A percentile compares a stretch with the other conserved stretches of the same genome.
These are phyloP conservation scores for Cheirogaleus medius DNA, from an alignment of 2,113 vertebrate genomes.

Conservation along the genomic window DNA sequence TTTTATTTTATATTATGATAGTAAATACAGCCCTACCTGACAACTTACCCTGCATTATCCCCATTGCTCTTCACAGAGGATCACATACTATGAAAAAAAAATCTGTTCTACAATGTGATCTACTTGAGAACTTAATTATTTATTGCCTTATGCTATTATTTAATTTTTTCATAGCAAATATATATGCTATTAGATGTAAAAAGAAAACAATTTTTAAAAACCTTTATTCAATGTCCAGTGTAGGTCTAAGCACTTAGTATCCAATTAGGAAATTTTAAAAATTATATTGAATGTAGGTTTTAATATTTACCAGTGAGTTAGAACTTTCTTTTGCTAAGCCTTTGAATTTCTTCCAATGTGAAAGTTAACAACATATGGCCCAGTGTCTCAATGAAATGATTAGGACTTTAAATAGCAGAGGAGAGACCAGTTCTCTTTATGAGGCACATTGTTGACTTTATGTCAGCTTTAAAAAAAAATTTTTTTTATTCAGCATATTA, in stretches of 20 bases:
- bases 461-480: not conserved
- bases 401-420: not conserved
- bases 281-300: conserved; percentile 41
- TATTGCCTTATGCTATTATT: conserved; percentile 10
- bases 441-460: not conserved
- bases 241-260: not conserved
- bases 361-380: conserved; percentile 12
- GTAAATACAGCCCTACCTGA: not conserved
- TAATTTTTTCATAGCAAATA: not conserved
- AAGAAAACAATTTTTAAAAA: not conserved
- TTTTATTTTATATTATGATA: not conserved
- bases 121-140: conserved; percentile 35
- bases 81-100: not conserved
- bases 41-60: not conserved
- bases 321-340: conserved; percentile 21
- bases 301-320: conserved; percentile 33
- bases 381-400: not conserved
- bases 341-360: conserved; percentile 33
- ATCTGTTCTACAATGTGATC: not conserved
- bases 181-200: not conserved
- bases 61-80: not conserved
- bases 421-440: not conserved
- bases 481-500: no score
- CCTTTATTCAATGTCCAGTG: not conserved
- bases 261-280: conserved; percentile 40